Conservation (phyloP, 1,140 invertebrate species). For the Gonioctena quinquepunctata region DNA sequence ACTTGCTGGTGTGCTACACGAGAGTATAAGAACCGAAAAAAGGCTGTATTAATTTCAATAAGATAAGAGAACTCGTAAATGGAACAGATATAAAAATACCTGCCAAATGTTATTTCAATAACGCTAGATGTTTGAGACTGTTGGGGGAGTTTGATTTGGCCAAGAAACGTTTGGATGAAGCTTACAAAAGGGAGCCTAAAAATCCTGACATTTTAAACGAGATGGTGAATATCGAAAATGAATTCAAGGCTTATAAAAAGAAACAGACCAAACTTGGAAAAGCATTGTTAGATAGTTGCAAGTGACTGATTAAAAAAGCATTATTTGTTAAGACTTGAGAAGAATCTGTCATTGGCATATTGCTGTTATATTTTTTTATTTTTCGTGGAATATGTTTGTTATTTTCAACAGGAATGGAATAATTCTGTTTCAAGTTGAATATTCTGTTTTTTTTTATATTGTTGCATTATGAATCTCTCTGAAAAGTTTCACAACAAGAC, state of each 20-base stretch:
- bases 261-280: conserved; percentile 2
- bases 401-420: no score
- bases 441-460: no score
- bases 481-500: no score
- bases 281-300: neutral
- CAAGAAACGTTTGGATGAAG: conserved; percentile 55
- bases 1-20: conserved; percentile 73
- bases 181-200: conserved; percentile 56
- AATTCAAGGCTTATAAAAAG: neutral
- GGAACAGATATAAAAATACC: conserved; percentile 58
- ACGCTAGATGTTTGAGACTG: conserved; percentile 63
- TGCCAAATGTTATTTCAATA: conserved; percentile 63
- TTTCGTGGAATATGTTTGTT: no score
- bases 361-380: no score
- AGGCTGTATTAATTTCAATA: conserved; percentile 63
- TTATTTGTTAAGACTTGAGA: no score
- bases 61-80: conserved; percentile 53
- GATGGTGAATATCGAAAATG: neutral
- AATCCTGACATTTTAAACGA: conserved; percentile 58
- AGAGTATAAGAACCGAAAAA: conserved; percentile 62
- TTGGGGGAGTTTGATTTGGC: conserved; percentile 60
- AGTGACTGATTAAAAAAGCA: no score
- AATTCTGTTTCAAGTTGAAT: no score
- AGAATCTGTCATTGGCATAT: no score
- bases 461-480: no score